A percentile compares a stretch with the other conserved stretches of the same genome.
Conservation (phyloP, 2,888 invertebrate species). For the Eueremaeus valkanovi region DNA sequence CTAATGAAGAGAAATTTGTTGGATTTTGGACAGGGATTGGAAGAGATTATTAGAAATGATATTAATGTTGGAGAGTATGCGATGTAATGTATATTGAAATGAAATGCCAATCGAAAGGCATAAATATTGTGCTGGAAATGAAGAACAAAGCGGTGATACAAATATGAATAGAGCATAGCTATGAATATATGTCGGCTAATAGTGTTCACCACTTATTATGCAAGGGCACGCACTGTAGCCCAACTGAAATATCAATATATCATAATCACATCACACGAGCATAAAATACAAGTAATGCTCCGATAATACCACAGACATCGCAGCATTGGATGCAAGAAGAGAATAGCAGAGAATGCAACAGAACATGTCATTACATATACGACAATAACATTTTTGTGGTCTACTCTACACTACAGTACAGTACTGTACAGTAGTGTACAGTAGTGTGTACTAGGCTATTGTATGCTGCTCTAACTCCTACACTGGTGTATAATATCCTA, state of each 20-base stretch:
- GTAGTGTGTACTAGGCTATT: no score
- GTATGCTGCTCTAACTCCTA: no score
- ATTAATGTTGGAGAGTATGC: background rate
- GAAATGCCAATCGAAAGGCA: background rate
- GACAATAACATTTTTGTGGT: background rate
- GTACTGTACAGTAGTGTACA: no score
- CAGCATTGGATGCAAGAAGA: background rate
- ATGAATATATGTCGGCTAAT: background rate
- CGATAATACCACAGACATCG: constrained; percentile 11
- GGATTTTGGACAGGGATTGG: background rate
- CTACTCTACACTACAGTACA: no score
- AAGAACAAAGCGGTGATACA: background rate
- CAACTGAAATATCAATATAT: constrained; percentile 30
- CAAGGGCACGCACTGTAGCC: constrained; percentile 19
- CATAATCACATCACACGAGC: constrained; percentile 31
- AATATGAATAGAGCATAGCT: background rate
- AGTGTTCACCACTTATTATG: constrained; percentile 20
- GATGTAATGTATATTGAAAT: no score
- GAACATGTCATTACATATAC: constrained; percentile 30
- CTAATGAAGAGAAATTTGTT: background rate
- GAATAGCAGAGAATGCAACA: background rate
- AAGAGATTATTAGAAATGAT: background rate
- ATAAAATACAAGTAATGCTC: constrained; percentile 4
- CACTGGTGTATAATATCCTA: no score
- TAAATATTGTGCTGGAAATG: background rate